phyloP scores from a whole-genome alignment of 2,797 vertebrate genomes.

The Chloroceryle amazona region DNA sequence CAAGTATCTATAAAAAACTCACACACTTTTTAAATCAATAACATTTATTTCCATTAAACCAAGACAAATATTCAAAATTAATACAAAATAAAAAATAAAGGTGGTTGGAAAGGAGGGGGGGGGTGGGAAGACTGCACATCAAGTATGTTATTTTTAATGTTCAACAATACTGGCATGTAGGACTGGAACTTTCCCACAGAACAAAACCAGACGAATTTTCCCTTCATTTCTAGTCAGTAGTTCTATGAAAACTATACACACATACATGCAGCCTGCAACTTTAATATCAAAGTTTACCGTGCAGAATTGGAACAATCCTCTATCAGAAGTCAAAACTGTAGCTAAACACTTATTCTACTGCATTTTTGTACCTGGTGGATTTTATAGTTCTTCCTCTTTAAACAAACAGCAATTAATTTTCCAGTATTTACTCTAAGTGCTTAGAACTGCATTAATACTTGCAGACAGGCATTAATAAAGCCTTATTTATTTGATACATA shows the following conservation, averaged over 20 bases:
- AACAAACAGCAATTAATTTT: conserved; percentile 9
- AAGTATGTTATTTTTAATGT: conserved; percentile 1
- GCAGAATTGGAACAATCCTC: neutral
- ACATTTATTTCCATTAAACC: conserved; percentile 77
- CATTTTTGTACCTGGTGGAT: neutral
- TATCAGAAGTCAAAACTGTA: neutral
- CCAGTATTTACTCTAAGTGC: neutral
- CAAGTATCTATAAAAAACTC: neutral
- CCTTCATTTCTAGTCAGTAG: conserved; percentile 28
- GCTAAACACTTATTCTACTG: neutral
- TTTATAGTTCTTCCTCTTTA: conserved; percentile 4
- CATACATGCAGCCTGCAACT: neutral
- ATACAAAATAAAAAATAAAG: conserved; percentile 50
- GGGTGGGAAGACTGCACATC: neutral
- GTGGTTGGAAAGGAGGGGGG: neutral
- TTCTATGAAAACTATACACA: conserved; percentile 18
- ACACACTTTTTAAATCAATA: conserved; percentile 43
- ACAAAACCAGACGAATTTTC: conserved; percentile 10
- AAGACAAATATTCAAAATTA: conserved; percentile 63
- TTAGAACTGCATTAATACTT: conserved; percentile 6
- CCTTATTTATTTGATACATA: neutral
- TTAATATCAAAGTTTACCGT: neutral
- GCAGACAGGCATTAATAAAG: conserved; percentile 30
- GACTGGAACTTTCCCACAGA: conserved; percentile 25
- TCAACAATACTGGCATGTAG: conserved; percentile 43